phyloP scores from a whole-genome alignment of 2,888 invertebrate species.

The Tetramorium bicarinatum region DNA sequence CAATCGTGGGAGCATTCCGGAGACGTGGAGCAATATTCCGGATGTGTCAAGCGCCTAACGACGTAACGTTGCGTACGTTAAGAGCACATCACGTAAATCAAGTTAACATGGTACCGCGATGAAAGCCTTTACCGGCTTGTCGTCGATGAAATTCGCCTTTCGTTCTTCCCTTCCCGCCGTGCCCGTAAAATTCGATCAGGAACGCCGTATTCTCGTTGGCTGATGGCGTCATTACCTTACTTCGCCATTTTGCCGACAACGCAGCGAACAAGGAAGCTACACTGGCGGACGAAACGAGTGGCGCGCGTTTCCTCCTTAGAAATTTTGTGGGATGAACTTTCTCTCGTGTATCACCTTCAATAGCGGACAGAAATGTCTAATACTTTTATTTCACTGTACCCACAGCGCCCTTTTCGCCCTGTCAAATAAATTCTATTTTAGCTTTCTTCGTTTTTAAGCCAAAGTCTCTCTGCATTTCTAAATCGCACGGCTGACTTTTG shows the following conservation, averaged over 20 bases:
- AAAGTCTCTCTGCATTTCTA: neutral
- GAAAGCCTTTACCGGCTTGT: conserved; percentile 66
- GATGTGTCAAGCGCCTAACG: conserved; percentile 70
- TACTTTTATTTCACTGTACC: conserved; percentile 6
- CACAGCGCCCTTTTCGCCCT: neutral
- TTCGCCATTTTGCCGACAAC: conserved; percentile 37
- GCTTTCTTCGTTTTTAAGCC: neutral
- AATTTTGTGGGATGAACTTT: conserved; percentile 33
- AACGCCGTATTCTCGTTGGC: conserved; percentile 67
- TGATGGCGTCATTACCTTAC: conserved; percentile 68
- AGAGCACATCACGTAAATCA: conserved; percentile 72
- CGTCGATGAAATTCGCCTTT: conserved; percentile 70
- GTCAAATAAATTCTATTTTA: conserved; percentile 2
- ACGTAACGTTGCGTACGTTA: conserved; percentile 72
- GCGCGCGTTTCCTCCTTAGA: neutral
- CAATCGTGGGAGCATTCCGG: conserved; percentile 43
- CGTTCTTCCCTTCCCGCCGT: conserved; percentile 46
- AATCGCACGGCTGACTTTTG: neutral
- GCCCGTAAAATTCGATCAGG: conserved; percentile 73
- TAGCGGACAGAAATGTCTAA: conserved; percentile 13
- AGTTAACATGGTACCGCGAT: conserved; percentile 69
- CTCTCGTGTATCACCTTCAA: conserved; percentile 16
- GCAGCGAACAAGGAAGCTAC: conserved; percentile 30
- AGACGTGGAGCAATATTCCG: conserved; percentile 59
- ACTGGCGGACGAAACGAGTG: neutral